These are phyloP conservation scores for Acleris cristana DNA, from an alignment of 2,888 invertebrate species.

Conservation along the genomic window DNA sequence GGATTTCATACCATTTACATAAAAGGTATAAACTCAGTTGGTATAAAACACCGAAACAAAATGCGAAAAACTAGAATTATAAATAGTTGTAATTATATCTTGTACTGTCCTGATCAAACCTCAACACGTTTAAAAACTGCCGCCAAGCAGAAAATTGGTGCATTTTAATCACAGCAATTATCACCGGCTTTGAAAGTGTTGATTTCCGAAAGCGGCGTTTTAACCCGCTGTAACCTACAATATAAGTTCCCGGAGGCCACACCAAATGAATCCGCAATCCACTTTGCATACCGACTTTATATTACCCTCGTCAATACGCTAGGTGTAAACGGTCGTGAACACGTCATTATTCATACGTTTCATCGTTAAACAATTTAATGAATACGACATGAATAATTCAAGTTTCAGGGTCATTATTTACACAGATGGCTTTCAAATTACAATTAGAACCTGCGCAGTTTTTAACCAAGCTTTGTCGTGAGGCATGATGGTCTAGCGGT, in stretches of 20 bases:
- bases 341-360: slow-evolving; percentile 9
- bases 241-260: slow-evolving; percentile 53
- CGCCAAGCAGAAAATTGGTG: no score
- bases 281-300: slow-evolving; percentile 66
- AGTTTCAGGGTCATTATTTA: slow-evolving; percentile 2
- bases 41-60: no score
- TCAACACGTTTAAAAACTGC: no score
- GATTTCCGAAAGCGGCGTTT: slow-evolving; percentile 49
- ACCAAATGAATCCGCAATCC: slow-evolving; percentile 60
- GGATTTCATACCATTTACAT: no score
- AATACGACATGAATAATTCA: background rate
- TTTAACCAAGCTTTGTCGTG: background rate
- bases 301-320: slow-evolving; percentile 44
- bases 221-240: slow-evolving; percentile 50
- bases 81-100: no score
- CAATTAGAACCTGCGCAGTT: background rate
- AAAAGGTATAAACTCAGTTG: no score
- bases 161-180: no score
- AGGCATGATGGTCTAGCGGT: slow-evolving; percentile 52
- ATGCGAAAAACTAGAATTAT: no score
- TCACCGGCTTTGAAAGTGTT: no score
- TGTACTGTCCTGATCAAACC: no score
- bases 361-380: slow-evolving; percentile 6
- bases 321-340: slow-evolving; percentile 11
- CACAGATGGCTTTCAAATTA: background rate